Base-by-base conservation (phyloP, 1,140 invertebrate species). In the Mycetomoellerius zeteki region DNA sequence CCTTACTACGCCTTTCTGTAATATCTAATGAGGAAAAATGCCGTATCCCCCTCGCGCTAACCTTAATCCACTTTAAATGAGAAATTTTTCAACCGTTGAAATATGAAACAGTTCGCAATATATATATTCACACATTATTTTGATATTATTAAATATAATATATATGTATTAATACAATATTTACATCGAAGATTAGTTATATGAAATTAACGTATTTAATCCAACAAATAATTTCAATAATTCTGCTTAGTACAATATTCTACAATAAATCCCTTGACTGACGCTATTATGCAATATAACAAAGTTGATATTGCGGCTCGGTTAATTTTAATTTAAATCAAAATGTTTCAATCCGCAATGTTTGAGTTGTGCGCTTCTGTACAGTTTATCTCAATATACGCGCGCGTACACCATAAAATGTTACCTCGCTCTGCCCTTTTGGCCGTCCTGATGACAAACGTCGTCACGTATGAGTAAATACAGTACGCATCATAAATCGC, bases 321-420 rank as follows among this genome's bases (percentile, higher is more conserved):
- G 80, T 84, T 84, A 84, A 84, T 84, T 84, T 84, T 84, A 84
- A 84, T 84, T 73, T 84, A 84, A 73, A 82, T 67, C 67, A 50
- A 80, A 43, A 81, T 69, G 62, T 81, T 81, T 81, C 65, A 71
- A 52, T 81, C 10, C 12, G 80, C 52, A 47, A 73, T 84, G 56
- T 75, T 84, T 73, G 80, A 84, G 37, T 84, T 84, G 37, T 33
- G 27, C 80, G 54, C 24, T n/a, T 73, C 54, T 60, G 62, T 67
- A 50, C 24, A 75, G 33, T 71, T 60, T 30, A 73, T 27, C 10
- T 24, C 30, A 37, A 14, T 21, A n/a, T 2, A 47, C 19, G 30
- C 30, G n/a, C 33, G 14, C 24, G 16, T 3, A 21, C 2, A 43
- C 33, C 33, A 7, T 73, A 47, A 84, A 84, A 60, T 78, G 69